These are phyloP conservation scores for Philypnodon macrostomus DNA, from an alignment of 2,797 vertebrate species.

Conservation along the genomic window DNA sequence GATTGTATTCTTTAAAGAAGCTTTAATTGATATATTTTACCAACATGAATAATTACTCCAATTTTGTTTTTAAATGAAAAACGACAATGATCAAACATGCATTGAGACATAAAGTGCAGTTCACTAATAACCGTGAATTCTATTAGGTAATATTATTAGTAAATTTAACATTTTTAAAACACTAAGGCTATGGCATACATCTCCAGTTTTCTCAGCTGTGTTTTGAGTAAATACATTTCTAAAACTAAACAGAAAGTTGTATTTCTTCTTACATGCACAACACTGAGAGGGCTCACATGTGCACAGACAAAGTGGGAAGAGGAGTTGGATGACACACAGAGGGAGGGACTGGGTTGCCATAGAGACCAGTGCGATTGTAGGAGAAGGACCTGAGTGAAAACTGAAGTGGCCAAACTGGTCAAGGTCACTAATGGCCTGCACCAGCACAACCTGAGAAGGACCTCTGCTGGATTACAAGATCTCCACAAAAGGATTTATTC, in stretches of 20 bases:
- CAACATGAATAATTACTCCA: too few relatives aligned
- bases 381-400: constrained; percentile 48
- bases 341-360: constrained; percentile 63
- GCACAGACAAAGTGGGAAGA: constrained; percentile 28
- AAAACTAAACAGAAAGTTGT: not conserved
- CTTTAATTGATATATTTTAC: constrained; percentile 5
- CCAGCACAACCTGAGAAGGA: not conserved
- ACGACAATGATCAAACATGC: too few relatives aligned
- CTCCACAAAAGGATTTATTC: not conserved
- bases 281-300: constrained; percentile 19
- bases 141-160: too few relatives aligned
- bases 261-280: constrained; percentile 1
- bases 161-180: not conserved
- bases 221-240: constrained; percentile 6
- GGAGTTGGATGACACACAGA: constrained; percentile 53
- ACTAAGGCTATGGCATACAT: not conserved
- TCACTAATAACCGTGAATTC: too few relatives aligned
- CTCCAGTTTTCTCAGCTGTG: not conserved
- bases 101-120: too few relatives aligned
- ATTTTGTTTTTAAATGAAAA: too few relatives aligned
- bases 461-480: not conserved
- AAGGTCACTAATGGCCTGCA: constrained; percentile 16
- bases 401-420: constrained; percentile 33
- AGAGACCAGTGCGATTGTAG: constrained; percentile 48
- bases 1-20: constrained; percentile 11